Evolutionary conservation across 2,797 vertebrate species (phyloP).

Genomic region (Enteromius fasciolatus): DNA sequence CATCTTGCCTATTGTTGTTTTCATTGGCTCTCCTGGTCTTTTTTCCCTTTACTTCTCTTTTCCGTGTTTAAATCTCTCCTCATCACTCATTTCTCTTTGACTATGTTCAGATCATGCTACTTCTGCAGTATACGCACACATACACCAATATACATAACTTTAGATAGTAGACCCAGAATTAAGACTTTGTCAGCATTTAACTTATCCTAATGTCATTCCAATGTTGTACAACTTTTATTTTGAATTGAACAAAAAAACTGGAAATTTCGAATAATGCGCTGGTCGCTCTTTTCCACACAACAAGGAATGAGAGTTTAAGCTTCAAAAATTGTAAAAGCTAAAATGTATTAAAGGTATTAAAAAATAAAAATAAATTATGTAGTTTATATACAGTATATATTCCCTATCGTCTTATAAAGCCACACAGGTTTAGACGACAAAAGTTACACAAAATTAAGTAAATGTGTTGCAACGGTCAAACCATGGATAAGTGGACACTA

Average conservation of each 20-base stretch:
- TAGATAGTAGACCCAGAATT: not conserved
- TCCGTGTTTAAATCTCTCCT: not conserved
- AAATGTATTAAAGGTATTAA: no score
- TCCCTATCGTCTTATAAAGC: not conserved
- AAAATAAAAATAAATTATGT: no score
- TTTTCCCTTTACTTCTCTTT: slow-evolving; percentile 1
- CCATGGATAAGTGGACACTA: not conserved
- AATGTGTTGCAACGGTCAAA: not conserved
- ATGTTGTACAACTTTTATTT: not conserved
- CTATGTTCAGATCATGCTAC: not conserved
- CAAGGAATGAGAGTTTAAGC: not conserved
- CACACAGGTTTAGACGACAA: not conserved
- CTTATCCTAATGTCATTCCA: not conserved
- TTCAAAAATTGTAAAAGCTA: no score
- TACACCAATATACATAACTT: not conserved
- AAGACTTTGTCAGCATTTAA: not conserved
- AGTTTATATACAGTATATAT: no score
- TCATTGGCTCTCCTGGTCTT: slow-evolving; percentile 27
- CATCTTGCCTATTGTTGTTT: slow-evolving; percentile 4
- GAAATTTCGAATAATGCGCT: not conserved
- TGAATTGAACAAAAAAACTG: not conserved
- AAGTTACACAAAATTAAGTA: not conserved
- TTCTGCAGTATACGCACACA: not conserved
- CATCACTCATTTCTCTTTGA: not conserved
- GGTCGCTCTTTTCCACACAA: not conserved